Conservation (phyloP, 2,113 vertebrate species). For the Nettapus auritus region DNA sequence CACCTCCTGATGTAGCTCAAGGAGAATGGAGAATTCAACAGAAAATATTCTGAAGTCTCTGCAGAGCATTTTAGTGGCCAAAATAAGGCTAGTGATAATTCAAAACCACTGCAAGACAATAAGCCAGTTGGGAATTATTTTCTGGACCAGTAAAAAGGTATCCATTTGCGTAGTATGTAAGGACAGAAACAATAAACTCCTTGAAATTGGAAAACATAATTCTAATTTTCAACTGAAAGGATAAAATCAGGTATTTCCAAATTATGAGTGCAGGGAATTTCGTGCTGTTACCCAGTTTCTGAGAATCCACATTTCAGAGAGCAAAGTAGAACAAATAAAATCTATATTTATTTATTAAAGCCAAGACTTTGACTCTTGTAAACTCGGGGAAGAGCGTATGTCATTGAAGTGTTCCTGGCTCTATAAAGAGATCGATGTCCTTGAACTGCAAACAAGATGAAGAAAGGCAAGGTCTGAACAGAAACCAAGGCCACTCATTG, state of each 20-base stretch:
- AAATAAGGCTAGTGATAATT: neutral
- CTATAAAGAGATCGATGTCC: neutral
- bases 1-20: neutral
- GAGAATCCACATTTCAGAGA: neutral
- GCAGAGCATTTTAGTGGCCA: neutral
- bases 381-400: neutral
- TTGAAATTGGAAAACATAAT: neutral
- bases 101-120: neutral
- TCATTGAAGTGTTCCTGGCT: neutral
- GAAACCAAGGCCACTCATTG: neutral
- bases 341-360: constrained; percentile 10
- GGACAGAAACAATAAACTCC: neutral
- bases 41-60: neutral
- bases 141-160: neutral
- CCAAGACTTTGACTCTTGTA: neutral
- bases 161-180: neutral
- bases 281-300: neutral
- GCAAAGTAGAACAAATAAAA: constrained; percentile 10
- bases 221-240: neutral
- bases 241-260: neutral
- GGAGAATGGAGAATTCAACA: neutral
- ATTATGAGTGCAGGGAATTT: neutral
- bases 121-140: neutral
- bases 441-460: constrained; percentile 3
- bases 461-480: constrained; percentile 5